Evolutionary conservation across 2,113 vertebrate species (phyloP), one percentile per base, ranked within the genome.

Genomic region (Mirza zaza): DNA sequence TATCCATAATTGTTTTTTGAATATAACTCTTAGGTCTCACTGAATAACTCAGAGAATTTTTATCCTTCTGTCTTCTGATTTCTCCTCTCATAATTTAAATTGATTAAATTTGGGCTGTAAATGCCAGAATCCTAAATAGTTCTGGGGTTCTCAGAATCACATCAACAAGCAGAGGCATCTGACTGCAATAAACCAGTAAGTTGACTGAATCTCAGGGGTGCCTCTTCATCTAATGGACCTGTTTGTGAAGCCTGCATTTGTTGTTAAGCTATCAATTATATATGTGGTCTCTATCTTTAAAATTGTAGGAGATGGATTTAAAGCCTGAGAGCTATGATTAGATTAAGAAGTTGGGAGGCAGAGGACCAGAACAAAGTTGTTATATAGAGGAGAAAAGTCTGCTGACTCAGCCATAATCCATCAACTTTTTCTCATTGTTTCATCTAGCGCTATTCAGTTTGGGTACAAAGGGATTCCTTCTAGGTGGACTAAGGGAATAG

Each of bases 271-370:
- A n/a, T 85, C 32, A 90, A n/a, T 79, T 97, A 83, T 61, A 25
- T 6, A 76, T 95, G 91, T 95, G 65, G 0, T 48, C 93, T 94
- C 63, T 39, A 67, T 73, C 45, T 96, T 97, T 97, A 92, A 96
- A 92, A 94, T 94, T 98, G 5, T 7, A 85, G 27, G 91, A 92
- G 23, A 81, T 87, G 12, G 83, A 15, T 77, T 91, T 90, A 96
- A 59, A 70, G 1, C 76, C 18, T 91, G 87, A 36, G 76, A 76
- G 61, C 2, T 23, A 18, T n/a, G 57, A 81, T 85, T n/a, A 91
- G 59, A 95, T 91, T 81, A 34, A 42, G 15, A 82, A 61, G 13
- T 27, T 73, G 61, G 55, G 57, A 92, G 27, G 42, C 79, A 94
- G 67, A 93, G 20, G 34, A 11, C 39, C 52, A 81, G 52, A 80